These are phyloP conservation scores for Drosophila rubida DNA, from an alignment of 2,888 invertebrate species.

Conservation along the genomic window DNA sequence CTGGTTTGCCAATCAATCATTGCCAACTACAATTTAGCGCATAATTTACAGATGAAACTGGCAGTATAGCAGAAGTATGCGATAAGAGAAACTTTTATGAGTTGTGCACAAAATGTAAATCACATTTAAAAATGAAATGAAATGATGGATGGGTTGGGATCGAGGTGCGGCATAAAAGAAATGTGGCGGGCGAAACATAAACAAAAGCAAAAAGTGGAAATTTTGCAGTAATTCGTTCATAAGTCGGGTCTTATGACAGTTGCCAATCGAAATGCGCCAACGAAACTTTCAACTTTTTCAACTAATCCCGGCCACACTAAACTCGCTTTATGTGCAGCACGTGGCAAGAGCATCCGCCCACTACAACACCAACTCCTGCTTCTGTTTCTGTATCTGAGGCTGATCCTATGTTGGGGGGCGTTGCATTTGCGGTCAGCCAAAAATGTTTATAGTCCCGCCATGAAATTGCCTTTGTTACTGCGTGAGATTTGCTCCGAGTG, in stretches of 20 bases:
- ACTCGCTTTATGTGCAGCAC: constrained; percentile 40
- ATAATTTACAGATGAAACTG: constrained; percentile 63
- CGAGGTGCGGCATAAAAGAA: constrained; percentile 9
- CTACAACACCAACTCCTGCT: no score
- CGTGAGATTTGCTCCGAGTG: not conserved
- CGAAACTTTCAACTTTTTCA: constrained; percentile 5
- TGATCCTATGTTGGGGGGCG: not conserved
- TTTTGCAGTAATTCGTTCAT: not conserved
- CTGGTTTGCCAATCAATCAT: constrained; percentile 67
- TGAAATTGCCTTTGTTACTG: constrained; percentile 42
- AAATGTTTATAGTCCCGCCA: constrained; percentile 39
- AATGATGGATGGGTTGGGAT: constrained; percentile 27
- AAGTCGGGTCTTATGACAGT: constrained; percentile 7
- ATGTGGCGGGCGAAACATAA: not conserved
- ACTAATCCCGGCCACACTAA: constrained; percentile 1
- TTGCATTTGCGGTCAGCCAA: constrained; percentile 40
- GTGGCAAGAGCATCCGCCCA: constrained; percentile 17
- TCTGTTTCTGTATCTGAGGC: no score
- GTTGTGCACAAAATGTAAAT: constrained; percentile 22
- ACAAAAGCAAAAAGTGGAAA: not conserved
- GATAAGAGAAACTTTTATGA: constrained; percentile 34
- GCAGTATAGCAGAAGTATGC: constrained; percentile 30
- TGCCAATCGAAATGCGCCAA: constrained; percentile 21
- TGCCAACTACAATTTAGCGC: constrained; percentile 69
- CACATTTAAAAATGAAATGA: constrained; percentile 30